Evolutionary conservation across 1,140 invertebrate genomes (phyloP), one percentile per base, ranked within the genome.

Genomic region (Drosophila nigrodunni): DNA sequence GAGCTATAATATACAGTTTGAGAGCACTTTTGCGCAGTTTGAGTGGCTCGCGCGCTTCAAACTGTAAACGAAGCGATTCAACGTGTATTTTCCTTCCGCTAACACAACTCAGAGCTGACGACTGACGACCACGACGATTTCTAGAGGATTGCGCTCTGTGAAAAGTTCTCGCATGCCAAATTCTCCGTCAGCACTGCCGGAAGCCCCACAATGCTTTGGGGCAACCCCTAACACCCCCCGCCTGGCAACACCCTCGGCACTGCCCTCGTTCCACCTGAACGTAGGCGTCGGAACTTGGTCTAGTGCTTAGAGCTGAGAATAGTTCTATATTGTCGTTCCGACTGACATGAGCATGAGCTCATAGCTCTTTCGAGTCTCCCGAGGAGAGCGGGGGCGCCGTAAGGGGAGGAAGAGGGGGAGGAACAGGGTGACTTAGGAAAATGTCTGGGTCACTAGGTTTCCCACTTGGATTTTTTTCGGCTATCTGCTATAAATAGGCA

Each of bases 371-470:
- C 21, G 21, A 21, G 21, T n/a, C 39, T 4, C 9, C 41, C 0
- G 35, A 9, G 37, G 13, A 15, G 8, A 41, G n/a, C 10, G 13
- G 5, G 15, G 43, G 54, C 18, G 18, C 18, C 0, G 18, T 21
- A 37, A 18, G 55, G 65, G 41, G 49, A 4, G 15, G 8, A 4
- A 7, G 13, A 41, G 46, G 55, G 50, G 15, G 15, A 41, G 64
- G 59, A 21, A 30, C 25, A 25, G 18, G 44, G n/a, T 43, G 41
- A 11, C 66, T 30, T 30, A 30, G 25, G 25, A 30, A 82, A 73
- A 74, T 88, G 83, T 88, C 80, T 88, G 83, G 83, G 83, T 88
- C 83, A 88, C 73, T 88, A 70, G 80, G 85, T 78, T 71, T 78
- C 74, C 68, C 72, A 47, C 41, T 43, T 43, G 41, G 2, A n/a